Conservation (phyloP, 2,888 invertebrate genomes). For the Geotrupes spiniger region DNA sequence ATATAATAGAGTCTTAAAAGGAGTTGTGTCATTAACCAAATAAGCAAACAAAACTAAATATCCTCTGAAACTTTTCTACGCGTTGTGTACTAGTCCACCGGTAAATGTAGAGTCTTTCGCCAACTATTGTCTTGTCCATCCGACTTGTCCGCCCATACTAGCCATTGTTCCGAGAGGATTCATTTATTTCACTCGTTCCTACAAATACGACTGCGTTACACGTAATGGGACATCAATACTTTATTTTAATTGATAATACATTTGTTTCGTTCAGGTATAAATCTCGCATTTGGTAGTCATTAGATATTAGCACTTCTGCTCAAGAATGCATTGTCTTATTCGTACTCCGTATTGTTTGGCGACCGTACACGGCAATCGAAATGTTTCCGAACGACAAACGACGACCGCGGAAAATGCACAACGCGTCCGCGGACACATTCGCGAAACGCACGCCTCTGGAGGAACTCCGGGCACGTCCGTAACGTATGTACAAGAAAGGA, state of each 20-base stretch:
- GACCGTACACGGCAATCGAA: no score
- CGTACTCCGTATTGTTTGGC: no score
- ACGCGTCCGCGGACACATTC: no score
- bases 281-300: conserved; percentile 14
- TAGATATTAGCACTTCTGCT: conserved; percentile 22
- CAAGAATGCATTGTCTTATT: conserved; percentile 13
- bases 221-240: conserved; percentile 30
- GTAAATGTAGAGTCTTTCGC: conserved; percentile 32
- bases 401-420: no score
- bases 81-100: conserved; percentile 10
- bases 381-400: no score
- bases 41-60: conserved; percentile 6
- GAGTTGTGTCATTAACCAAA: conserved; percentile 4
- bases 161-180: conserved; percentile 33
- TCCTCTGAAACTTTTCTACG: conserved; percentile 8
- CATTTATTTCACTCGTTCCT: conserved; percentile 33
- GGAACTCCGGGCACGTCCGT: no score
- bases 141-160: conserved; percentile 35
- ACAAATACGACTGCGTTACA: conserved; percentile 30
- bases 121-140: conserved; percentile 37
- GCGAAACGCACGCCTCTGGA: no score
- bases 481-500: not conserved
- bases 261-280: conserved; percentile 23
- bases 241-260: conserved; percentile 31
- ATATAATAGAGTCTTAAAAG: not conserved